A percentile compares a stretch with the other conserved stretches of the same genome.
phyloP scores from a whole-genome alignment of 1,140 invertebrate genomes.

The Globodera rostochiensis region DNA sequence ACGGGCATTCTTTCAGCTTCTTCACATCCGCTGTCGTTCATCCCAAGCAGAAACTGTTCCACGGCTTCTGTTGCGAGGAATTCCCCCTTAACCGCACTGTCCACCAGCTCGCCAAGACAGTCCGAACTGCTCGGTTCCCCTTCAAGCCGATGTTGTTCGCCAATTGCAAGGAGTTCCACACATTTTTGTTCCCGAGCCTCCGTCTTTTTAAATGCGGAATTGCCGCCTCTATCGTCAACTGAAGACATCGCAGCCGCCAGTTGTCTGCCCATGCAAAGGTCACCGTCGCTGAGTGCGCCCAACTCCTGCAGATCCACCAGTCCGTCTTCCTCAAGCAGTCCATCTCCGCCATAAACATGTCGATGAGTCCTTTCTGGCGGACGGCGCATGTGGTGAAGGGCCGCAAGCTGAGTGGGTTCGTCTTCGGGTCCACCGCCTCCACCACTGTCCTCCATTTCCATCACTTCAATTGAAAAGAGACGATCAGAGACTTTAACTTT shows the following conservation, averaged over 20 bases:
- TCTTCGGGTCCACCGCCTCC: background rate
- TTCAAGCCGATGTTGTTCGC: background rate
- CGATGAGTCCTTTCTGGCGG: background rate
- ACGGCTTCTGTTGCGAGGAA: constrained; percentile 5
- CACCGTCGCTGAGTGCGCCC: constrained; percentile 26
- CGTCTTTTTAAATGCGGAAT: background rate
- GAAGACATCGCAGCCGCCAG: background rate
- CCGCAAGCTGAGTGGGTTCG: background rate
- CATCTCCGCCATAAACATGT: background rate
- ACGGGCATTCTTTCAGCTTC: background rate
- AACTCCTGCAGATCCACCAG: constrained; percentile 21
- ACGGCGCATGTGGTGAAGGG: background rate
- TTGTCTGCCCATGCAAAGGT: constrained; percentile 27
- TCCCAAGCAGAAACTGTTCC: constrained; percentile 10
- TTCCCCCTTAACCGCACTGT: background rate
- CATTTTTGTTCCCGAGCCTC: background rate
- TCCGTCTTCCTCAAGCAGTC: constrained; percentile 10
- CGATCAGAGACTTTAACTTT: background rate
- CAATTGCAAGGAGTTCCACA: background rate
- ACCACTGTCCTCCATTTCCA: constrained; percentile 15
- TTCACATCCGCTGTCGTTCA: background rate
- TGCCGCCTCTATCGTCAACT: constrained; percentile 4
- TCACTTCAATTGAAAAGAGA: background rate
- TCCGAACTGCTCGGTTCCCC: background rate
- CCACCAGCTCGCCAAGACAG: background rate